Evolutionary conservation across 2,113 vertebrate genomes (phyloP).

Genomic region (Rhadina sibilatrix): DNA sequence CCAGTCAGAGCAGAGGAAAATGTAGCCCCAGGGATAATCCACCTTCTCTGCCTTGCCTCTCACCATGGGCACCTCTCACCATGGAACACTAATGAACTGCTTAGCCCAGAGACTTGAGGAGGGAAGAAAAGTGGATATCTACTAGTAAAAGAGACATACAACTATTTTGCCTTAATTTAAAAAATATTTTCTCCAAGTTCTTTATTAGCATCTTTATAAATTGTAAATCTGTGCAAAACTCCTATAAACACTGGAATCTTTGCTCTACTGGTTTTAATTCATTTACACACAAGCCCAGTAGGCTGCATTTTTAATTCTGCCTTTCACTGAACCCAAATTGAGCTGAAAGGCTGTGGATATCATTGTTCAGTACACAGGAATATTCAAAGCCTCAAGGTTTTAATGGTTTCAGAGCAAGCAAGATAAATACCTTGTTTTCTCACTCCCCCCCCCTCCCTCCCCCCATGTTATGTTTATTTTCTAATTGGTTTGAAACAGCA

Average conservation of each 20-base stretch:
- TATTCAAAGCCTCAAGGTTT: not conserved
- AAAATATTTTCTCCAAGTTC: not conserved
- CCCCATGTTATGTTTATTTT: not conserved
- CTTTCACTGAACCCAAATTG: not conserved
- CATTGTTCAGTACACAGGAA: not conserved
- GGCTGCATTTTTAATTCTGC: not conserved
- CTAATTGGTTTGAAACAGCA: not conserved
- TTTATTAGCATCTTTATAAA: not conserved
- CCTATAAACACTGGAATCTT: not conserved
- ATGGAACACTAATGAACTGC: accelerated
- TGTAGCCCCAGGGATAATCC: not conserved
- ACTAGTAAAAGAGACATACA: not conserved
- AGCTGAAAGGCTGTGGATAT: not conserved
- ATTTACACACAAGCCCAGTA: not conserved
- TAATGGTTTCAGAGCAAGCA: not conserved
- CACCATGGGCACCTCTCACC: not conserved
- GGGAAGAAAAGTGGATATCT: not conserved
- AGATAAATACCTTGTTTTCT: not conserved
- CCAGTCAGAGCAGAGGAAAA: not conserved
- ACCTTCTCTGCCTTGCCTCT: not conserved
- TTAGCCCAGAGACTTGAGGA: not conserved
- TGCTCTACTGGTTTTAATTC: not conserved
- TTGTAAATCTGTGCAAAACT: not conserved
- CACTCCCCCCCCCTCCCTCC: accelerated
- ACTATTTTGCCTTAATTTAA: not conserved